Evolutionary conservation across 1,140 invertebrate genomes (phyloP).

Genomic region (Hyles euphorbiae): DNA sequence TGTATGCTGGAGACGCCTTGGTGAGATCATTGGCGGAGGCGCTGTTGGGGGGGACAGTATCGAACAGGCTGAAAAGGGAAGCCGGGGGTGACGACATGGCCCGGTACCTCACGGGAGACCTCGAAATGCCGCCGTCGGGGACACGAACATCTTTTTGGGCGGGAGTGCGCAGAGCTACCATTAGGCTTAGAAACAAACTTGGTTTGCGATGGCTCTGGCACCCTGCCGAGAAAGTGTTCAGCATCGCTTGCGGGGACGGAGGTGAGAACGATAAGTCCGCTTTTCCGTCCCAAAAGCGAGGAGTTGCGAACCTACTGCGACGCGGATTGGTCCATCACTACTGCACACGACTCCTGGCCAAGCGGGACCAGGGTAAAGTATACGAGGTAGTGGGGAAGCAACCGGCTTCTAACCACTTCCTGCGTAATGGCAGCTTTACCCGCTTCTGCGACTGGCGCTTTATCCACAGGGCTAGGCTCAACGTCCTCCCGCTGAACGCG

Average conservation of each 20-base stretch:
- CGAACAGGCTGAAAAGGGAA: background rate
- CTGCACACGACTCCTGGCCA: background rate
- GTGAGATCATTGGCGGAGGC: background rate
- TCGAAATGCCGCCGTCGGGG: background rate
- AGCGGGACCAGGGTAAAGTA: constrained; percentile 5
- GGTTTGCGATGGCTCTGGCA: background rate
- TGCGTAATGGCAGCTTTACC: constrained; percentile 1
- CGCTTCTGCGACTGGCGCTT: constrained; percentile 7
- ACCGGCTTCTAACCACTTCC: constrained; percentile 1
- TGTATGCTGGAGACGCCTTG: background rate
- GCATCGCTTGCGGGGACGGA: background rate
- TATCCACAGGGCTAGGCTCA: background rate
- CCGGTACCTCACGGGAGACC: background rate
- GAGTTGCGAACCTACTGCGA: background rate
- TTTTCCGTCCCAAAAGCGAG: background rate
- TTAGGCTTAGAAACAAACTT: background rate
- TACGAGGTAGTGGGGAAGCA: background rate
- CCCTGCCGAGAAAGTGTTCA: background rate
- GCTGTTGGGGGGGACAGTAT: background rate
- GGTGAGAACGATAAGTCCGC: background rate
- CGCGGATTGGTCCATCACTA: background rate
- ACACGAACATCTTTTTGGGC: background rate
- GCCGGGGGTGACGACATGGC: background rate
- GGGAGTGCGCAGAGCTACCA: background rate
- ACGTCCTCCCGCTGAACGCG: background rate